Conservation (phyloP, 2,113 vertebrate species). For the Corvus hawaiiensis region DNA sequence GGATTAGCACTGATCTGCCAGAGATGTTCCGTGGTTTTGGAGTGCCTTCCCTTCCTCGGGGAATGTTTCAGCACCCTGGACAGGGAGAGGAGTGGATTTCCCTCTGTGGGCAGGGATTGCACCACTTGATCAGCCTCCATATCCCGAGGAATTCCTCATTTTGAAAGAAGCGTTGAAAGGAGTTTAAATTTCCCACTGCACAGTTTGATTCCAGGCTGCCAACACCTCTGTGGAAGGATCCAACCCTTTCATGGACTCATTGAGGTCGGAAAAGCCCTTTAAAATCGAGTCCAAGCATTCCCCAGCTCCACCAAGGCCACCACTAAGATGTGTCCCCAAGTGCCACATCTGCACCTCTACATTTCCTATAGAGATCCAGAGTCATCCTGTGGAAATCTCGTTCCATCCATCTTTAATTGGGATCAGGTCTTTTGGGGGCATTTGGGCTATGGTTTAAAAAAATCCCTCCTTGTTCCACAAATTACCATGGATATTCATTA, state of each 20-base stretch:
- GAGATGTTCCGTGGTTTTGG: neutral
- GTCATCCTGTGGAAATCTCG: accelerated
- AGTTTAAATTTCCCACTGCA: neutral
- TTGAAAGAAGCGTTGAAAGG: neutral
- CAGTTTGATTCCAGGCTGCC: neutral
- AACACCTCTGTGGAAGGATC: neutral
- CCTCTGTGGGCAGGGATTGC: too few species aligned
- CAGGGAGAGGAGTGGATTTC: neutral
- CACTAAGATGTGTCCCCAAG: neutral
- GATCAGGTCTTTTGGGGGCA: neutral
- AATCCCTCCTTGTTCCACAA: neutral
- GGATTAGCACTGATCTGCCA: neutral
- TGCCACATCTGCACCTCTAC: neutral
- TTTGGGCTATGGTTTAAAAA: neutral
- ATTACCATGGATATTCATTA: neutral
- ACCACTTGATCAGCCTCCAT: neutral
- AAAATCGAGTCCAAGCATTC: neutral
- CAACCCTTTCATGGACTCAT: too few species aligned
- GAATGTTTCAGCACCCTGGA: neutral
- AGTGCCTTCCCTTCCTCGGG: too few species aligned
- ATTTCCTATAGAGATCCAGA: neutral
- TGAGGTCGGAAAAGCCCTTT: neutral
- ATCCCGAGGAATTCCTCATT: neutral
- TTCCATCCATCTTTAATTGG: neutral
- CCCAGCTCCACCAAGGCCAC: neutral